phyloP scores from a whole-genome alignment of 2,888 invertebrate species.

The Protodeltote pygarga region DNA sequence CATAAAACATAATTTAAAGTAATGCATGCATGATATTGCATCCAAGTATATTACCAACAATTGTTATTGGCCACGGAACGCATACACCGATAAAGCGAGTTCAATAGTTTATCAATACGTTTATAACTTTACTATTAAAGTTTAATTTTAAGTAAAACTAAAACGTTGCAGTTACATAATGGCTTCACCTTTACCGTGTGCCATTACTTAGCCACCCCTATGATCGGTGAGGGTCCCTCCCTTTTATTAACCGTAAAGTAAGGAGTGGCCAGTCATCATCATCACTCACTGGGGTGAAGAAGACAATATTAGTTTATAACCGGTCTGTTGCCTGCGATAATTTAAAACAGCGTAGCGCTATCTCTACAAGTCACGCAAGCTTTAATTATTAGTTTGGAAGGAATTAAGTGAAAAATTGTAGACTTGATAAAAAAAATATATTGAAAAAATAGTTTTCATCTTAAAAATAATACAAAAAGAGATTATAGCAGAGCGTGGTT shows the following conservation, averaged over 20 bases:
- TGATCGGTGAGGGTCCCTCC: constrained; percentile 68
- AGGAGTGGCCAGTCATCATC: constrained; percentile 77
- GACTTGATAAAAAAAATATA: not conserved
- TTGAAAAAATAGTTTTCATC: no score
- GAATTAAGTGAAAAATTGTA: not conserved
- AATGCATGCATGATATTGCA: constrained; percentile 37
- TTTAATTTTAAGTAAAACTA: constrained; percentile 34
- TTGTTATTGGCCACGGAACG: constrained; percentile 52
- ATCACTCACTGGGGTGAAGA: constrained; percentile 67
- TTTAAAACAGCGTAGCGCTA: constrained; percentile 47
- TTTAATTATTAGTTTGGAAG: constrained; percentile 17
- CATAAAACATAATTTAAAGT: constrained; percentile 27
- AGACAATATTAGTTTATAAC: constrained; percentile 68
- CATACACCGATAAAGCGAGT: constrained; percentile 59
- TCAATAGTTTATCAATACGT: constrained; percentile 65
- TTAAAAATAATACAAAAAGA: constrained; percentile 25
- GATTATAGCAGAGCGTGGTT: constrained; percentile 91
- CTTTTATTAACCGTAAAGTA: constrained; percentile 64
- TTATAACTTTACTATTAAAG: constrained; percentile 29
- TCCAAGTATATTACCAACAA: constrained; percentile 22
- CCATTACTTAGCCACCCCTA: constrained; percentile 63
- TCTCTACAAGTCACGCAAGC: constrained; percentile 48
- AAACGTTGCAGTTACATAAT: constrained; percentile 40
- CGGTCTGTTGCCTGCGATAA: constrained; percentile 56
- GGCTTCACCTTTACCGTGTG: constrained; percentile 62